These are phyloP conservation scores for Steinernema khuongi DNA, from an alignment of 1,140 invertebrate genomes.

Conservation along the genomic window DNA sequence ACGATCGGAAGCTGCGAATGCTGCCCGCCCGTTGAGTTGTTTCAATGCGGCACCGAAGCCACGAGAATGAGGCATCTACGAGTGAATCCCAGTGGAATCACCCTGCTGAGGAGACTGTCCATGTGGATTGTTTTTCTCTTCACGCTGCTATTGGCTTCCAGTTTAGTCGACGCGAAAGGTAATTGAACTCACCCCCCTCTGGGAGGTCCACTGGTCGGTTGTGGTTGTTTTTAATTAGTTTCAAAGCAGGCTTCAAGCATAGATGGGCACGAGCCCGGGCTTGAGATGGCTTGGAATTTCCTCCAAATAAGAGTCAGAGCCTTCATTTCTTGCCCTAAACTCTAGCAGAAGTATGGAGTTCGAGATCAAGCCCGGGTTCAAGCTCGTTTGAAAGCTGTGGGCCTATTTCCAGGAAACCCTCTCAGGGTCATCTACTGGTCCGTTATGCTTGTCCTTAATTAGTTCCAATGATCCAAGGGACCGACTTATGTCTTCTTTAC, in stretches of 20 bases:
- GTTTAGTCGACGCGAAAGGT: neutral
- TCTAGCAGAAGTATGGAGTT: no score
- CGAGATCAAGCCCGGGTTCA: no score
- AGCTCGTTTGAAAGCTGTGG: no score
- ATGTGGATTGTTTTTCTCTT: neutral
- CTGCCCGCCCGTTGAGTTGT: neutral
- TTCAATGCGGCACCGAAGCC: conserved; percentile 11
- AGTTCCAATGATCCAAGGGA: no score
- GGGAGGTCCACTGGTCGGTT: neutral
- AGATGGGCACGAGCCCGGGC: neutral
- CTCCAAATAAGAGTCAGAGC: no score
- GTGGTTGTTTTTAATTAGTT: neutral
- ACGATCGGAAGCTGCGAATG: no score
- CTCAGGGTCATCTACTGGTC: no score
- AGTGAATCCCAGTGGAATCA: neutral
- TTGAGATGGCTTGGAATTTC: no score
- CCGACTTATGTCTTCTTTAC: no score
- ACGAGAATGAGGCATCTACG: conserved; percentile 1
- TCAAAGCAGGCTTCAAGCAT: neutral
- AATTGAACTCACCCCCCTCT: neutral
- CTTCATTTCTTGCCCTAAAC: no score
- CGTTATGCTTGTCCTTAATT: no score
- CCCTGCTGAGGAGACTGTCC: neutral
- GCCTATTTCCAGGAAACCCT: no score
- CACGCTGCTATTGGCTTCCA: neutral